Base-by-base conservation (phyloP, 2,888 invertebrate genomes). In the Tiliacea aurago region DNA sequence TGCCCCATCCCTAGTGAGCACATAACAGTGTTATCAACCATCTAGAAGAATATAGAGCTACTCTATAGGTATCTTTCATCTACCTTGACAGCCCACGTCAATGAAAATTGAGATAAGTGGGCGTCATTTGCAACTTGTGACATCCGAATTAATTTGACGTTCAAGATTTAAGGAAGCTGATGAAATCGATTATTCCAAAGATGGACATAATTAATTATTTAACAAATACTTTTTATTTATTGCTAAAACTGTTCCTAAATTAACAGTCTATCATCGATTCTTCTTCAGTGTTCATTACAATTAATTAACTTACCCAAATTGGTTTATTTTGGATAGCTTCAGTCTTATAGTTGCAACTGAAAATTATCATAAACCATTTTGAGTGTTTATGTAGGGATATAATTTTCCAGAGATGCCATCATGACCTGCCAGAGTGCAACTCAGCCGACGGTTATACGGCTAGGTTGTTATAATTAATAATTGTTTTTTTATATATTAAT, bases 1-100 rank as follows among this genome's bases (percentile, higher is more conserved):
- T 1, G 9, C 20, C 20, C 28, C 59, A 47, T 53, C 75, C 78
- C 51, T 78, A 33, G 13, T 41, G 4, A 58, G 18, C 20, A n/a
- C 18, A 59, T n/a, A n/a, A n/a, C n/a, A 33, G 11, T 41, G 45
- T 53, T 75, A 68, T 70, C 67, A 67, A 71, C 51, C 45, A 84
- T 86, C 81, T 85, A 68, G 77, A 80, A 73, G 69, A 78, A 81
- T 81, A 81, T 75, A 83, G 70, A 49, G 23, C 56, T 59, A 65
- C 51, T 43, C 49, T 10, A 56, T 33, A 28, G 13, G 65, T 73
- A 71, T 71, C 61, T 55, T 65, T 67, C 47, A 13, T 56, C 66
- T 68, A 67, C 80, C 70, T 79, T 83, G 70, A 47, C 81, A 78
- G 43, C 66, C 73, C 71, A 77, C 80, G 82, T 37, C 76, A 76